Evolutionary conservation across 2,113 vertebrate genomes (phyloP).

Genomic region (Vulpes vulpes): DNA sequence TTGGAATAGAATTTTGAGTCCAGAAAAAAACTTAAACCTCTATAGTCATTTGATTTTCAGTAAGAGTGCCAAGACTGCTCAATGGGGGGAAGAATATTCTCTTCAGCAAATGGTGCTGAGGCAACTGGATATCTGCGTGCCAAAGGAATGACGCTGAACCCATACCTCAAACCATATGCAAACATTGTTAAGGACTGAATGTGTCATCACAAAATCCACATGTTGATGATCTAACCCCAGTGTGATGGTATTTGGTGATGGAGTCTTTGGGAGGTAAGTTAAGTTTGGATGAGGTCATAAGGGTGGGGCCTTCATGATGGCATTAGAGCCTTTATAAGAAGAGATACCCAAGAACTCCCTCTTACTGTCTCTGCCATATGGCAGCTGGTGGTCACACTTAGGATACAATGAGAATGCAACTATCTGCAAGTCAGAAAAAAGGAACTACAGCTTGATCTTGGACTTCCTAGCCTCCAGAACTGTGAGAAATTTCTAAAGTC

Average conservation of each 20-base stretch:
- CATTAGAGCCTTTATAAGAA: not conserved
- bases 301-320: no score
- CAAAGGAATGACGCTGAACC: not conserved
- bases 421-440: not conserved
- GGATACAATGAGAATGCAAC: not conserved
- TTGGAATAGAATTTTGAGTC: not conserved
- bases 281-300: not conserved
- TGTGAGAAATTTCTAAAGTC: constrained; percentile 21
- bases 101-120: not conserved
- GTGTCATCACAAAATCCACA: not conserved
- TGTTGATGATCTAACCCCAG: not conserved
- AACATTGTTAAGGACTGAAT: not conserved
- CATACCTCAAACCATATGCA: not conserved
- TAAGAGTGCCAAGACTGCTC: not conserved
- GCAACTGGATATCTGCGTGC: not conserved
- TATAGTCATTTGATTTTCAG: not conserved
- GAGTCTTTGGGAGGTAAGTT: not conserved
- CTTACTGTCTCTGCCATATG: not conserved
- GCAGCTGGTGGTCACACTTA: not conserved
- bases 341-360: not conserved
- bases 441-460: not conserved
- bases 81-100: not conserved
- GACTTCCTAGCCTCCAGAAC: not conserved
- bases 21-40: not conserved
- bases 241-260: not conserved